phyloP scores from a whole-genome alignment of 2,888 invertebrate genomes.

The Protonemura montana region DNA sequence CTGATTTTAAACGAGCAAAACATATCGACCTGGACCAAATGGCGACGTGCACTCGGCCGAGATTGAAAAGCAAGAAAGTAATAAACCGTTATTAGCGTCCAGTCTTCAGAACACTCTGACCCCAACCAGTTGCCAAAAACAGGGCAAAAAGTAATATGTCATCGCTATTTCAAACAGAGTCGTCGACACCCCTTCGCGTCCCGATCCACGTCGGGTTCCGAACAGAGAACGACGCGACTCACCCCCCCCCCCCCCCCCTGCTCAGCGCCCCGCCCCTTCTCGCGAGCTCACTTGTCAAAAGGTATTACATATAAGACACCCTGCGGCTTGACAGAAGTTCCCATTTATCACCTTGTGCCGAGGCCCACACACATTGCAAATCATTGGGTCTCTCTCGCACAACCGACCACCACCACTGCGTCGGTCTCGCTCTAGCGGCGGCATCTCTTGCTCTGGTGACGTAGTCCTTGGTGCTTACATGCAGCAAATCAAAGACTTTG shows the following conservation, averaged over 20 bases:
- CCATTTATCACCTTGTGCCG: conserved; percentile 45
- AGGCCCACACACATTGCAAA: conserved; percentile 43
- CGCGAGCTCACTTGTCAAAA: conserved; percentile 42
- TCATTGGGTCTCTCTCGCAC: conserved; percentile 15
- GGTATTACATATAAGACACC: conserved; percentile 46
- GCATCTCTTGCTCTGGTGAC: conserved; percentile 2
- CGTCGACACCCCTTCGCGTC: no score
- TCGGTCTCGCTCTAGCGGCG: background rate
- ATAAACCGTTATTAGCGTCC: background rate
- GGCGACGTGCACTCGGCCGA: background rate
- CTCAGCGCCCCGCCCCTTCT: conserved; percentile 1
- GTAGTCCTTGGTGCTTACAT: conserved; percentile 34
- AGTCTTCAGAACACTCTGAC: background rate
- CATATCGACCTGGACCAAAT: no score
- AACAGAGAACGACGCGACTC: no score
- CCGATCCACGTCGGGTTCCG: no score
- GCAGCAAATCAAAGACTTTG: conserved; percentile 26
- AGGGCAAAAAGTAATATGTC: background rate
- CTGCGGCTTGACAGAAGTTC: conserved; percentile 45
- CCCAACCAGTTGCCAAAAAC: background rate
- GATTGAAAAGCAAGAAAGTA: background rate
- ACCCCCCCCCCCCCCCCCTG: background rate
- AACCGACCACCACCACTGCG: background rate
- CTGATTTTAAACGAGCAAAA: no score
- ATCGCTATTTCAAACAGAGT: background rate